Percentiles rank a stretch among this genome's conserved stretches.
Evolutionary conservation across 2,113 vertebrate species (phyloP).

Genomic region (Cynopterus brachyotis): DNA sequence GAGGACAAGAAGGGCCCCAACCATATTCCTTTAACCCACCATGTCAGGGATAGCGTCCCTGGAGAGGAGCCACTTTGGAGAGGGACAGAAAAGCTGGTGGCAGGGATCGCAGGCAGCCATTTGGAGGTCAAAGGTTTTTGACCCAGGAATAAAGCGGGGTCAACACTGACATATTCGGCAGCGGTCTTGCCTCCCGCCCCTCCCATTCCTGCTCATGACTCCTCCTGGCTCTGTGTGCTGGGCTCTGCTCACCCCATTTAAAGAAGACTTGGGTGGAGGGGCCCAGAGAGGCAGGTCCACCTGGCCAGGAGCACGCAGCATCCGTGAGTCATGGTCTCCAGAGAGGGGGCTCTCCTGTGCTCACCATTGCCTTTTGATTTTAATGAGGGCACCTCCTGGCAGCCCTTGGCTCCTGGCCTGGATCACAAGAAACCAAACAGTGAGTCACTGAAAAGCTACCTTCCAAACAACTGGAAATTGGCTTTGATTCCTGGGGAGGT

Average conservation of each 20-base stretch:
- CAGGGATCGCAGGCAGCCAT: background rate
- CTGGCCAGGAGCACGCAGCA: background rate
- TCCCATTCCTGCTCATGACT: background rate
- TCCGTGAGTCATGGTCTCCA: background rate
- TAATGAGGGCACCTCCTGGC: conserved; percentile 57
- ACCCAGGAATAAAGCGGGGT: background rate
- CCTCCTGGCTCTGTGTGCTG: background rate
- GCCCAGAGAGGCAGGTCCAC: background rate
- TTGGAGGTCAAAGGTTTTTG: background rate
- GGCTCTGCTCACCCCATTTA: background rate
- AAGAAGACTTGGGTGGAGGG: background rate
- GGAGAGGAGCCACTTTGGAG: background rate
- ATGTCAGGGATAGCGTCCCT: background rate
- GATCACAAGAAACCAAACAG: conserved; percentile 23
- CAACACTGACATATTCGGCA: background rate
- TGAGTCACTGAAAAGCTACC: conserved; percentile 66
- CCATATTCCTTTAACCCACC: background rate
- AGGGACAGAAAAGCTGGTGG: background rate
- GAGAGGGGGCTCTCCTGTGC: background rate
- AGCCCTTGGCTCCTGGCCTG: conserved; percentile 41
- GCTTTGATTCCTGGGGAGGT: conserved; percentile 34
- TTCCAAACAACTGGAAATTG: conserved; percentile 46
- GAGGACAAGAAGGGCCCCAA: background rate
- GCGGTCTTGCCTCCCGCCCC: background rate
- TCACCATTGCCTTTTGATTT: conserved; percentile 61